Evolutionary conservation across 2,797 vertebrate species (phyloP).

Genomic region (Trematomus bernacchii): DNA sequence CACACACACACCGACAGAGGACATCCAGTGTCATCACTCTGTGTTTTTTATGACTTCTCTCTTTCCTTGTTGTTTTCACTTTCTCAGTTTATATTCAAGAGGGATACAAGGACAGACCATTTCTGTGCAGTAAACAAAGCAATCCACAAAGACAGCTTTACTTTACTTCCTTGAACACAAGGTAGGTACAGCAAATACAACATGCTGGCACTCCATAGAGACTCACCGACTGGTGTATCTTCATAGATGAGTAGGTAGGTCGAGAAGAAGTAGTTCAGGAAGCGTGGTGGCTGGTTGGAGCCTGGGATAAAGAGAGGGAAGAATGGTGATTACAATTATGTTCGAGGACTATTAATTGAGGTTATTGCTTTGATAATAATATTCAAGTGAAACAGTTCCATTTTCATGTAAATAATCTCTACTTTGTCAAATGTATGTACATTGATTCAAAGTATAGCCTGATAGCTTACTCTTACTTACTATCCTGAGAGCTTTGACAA

Average conservation of each 20-base stretch:
- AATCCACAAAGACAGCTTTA: conserved; percentile 24
- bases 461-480: not conserved
- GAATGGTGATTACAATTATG: not conserved
- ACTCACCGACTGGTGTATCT: conserved; percentile 86
- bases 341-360: not conserved
- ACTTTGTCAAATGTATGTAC: not conserved
- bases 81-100: conserved; percentile 39
- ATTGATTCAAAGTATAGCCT: not conserved
- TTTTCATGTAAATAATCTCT: not conserved
- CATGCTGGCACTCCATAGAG: conserved; percentile 1
- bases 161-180: conserved; percentile 38
- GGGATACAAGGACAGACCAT: conserved; percentile 19
- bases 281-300: conserved; percentile 85
- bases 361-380: not conserved
- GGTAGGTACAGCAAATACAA: conserved; percentile 15
- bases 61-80: conserved; percentile 32
- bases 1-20: not conserved
- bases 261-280: conserved; percentile 86
- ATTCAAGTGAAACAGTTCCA: not conserved
- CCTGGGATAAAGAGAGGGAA: conserved; percentile 61
- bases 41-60: conserved; percentile 27
- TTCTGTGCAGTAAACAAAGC: conserved; percentile 30
- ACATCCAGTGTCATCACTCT: conserved; percentile 38
- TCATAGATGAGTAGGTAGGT: conserved; percentile 88
- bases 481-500: not conserved